Conservation (phyloP, 2,888 invertebrate species). For the Callosobruchus maculatus region DNA sequence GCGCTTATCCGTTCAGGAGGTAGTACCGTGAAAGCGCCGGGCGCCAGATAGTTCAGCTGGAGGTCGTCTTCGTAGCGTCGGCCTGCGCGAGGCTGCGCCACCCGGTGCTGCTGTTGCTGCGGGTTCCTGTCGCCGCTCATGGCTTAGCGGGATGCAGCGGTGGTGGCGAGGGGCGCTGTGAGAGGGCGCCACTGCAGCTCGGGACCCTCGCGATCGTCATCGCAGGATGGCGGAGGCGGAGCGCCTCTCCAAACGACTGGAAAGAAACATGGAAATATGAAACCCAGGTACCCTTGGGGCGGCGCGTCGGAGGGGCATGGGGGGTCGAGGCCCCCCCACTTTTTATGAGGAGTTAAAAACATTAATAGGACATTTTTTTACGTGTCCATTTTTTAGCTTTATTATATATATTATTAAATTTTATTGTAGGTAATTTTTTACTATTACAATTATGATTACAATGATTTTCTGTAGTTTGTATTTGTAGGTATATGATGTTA, state of each 20-base stretch:
- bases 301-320: no score
- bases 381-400: no score
- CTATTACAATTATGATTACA: no score
- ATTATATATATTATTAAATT: no score
- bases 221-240: not conserved
- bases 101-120: conserved; percentile 27
- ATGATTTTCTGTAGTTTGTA: no score
- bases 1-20: conserved; percentile 36
- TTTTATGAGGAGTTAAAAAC: no score
- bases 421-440: no score
- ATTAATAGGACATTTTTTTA: no score
- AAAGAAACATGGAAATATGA: not conserved
- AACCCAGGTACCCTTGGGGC: no score
- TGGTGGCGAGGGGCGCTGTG: not conserved
- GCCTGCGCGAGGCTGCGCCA: conserved; percentile 35
- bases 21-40: conserved; percentile 46
- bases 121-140: conserved; percentile 15
- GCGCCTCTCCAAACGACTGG: not conserved
- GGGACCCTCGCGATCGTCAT: not conserved
- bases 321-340: no score
- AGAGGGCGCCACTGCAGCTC: not conserved
- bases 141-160: not conserved
- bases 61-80: conserved; percentile 41
- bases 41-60: conserved; percentile 41
- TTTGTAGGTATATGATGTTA: no score